These are phyloP conservation scores for Sepiola atlantica DNA, from an alignment of 2,888 invertebrate species.

Conservation along the genomic window DNA sequence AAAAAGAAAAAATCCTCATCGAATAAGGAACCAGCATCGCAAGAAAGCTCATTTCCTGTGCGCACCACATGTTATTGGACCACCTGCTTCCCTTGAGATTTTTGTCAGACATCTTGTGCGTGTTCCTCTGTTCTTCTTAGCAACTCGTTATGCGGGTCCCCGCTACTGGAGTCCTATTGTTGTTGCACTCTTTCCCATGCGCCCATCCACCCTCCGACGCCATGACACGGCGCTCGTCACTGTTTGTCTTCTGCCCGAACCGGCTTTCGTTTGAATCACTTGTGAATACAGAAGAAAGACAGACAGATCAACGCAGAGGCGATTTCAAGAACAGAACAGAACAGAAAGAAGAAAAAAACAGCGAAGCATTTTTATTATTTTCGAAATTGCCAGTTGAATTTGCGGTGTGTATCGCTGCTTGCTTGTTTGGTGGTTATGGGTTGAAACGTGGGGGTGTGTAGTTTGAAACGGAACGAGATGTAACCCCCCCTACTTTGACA, in stretches of 20 bases:
- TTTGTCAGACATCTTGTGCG: slow-evolving; percentile 3
- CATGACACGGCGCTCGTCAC: not conserved
- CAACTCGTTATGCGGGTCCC: slow-evolving; percentile 20
- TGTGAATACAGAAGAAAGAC: not conserved
- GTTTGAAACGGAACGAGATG: not conserved
- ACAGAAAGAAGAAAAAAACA: too few species aligned
- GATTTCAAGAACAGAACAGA: not conserved
- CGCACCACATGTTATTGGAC: not conserved
- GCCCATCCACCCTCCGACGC: not conserved
- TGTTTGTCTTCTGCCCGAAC: slow-evolving; percentile 11
- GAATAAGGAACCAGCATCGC: not conserved
- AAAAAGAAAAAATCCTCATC: not conserved
- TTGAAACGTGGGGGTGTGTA: not conserved
- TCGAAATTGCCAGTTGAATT: not conserved
- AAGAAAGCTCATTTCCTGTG: slow-evolving; percentile 32
- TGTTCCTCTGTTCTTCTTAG: not conserved
- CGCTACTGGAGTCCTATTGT: slow-evolving; percentile 12
- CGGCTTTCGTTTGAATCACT: slow-evolving; percentile 10
- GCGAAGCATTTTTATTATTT: not conserved
- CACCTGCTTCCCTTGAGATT: slow-evolving; percentile 20
- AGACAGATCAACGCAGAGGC: not conserved
- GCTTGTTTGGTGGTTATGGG: not conserved
- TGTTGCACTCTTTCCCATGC: not conserved
- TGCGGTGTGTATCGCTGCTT: not conserved
- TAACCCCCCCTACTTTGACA: not conserved